phyloP scores from a whole-genome alignment of 2,113 vertebrate genomes.

The Hyperopisus bebe region DNA sequence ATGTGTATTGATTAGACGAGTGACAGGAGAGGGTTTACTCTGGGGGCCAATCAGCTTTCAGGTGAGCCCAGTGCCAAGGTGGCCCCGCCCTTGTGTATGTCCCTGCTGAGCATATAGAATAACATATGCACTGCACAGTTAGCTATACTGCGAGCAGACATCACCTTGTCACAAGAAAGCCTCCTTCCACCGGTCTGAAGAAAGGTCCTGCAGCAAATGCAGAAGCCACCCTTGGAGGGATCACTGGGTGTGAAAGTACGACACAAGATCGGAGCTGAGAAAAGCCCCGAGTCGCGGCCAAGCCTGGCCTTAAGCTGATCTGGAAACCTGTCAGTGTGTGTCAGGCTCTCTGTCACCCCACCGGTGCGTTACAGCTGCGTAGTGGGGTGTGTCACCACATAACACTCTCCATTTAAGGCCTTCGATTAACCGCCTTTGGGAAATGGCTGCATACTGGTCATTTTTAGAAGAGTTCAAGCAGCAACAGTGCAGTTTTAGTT shows the following conservation, averaged over 20 bases:
- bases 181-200: conserved; percentile 37
- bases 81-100: neutral
- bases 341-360: conserved; percentile 34
- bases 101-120: neutral
- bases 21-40: neutral
- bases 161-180: conserved; percentile 42
- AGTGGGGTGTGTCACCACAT: conserved; percentile 15
- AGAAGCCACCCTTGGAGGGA: conserved; percentile 14
- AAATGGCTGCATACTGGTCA: neutral
- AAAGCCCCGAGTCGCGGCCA: conserved; percentile 35
- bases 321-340: conserved; percentile 55
- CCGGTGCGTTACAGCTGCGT: conserved; percentile 45
- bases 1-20: neutral
- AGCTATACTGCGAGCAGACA: conserved; percentile 20
- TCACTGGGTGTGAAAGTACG: conserved; percentile 4
- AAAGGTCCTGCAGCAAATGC: conserved; percentile 3
- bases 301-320: conserved; percentile 47
- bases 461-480: neutral
- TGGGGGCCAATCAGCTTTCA: neutral
- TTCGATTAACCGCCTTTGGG: neutral
- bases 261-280: conserved; percentile 26
- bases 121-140: neutral
- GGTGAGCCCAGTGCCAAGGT: neutral
- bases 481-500: neutral
- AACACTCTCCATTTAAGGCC: neutral